A percentile compares a stretch with the other conserved stretches of the same genome.
Evolutionary conservation across 2,113 vertebrate species (phyloP).

Genomic region (Notothenia coriiceps): DNA sequence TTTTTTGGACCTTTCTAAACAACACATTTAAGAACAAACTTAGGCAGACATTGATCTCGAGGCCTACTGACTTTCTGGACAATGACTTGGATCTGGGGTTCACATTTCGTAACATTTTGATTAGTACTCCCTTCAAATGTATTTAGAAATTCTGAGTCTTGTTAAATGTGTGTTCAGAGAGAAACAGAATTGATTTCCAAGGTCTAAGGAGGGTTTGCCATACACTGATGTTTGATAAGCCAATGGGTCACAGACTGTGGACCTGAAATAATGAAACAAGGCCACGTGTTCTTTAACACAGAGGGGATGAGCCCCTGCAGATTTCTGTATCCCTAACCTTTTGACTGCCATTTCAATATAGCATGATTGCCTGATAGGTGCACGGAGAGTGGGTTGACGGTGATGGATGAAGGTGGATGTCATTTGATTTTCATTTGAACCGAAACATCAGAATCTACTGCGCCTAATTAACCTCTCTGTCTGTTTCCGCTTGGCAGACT

Average conservation of each 20-base stretch:
- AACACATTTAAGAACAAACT: no score
- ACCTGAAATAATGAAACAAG: slow-evolving; percentile 32
- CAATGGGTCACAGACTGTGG: slow-evolving; percentile 20
- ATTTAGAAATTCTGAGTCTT: neutral
- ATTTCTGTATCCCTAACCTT: slow-evolving; percentile 67
- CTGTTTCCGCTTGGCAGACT: slow-evolving; percentile 61
- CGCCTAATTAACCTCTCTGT: slow-evolving; percentile 80
- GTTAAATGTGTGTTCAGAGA: neutral
- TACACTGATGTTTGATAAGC: neutral
- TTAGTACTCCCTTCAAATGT: neutral
- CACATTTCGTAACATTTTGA: neutral
- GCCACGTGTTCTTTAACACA: slow-evolving; percentile 41
- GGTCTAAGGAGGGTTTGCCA: neutral
- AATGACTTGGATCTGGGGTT: neutral
- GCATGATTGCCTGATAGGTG: slow-evolving; percentile 52
- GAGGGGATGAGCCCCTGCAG: slow-evolving; percentile 40
- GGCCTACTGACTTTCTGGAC: neutral
- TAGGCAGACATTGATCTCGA: neutral
- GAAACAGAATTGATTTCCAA: neutral
- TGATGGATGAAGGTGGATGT: slow-evolving; percentile 79
- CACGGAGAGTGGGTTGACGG: slow-evolving; percentile 40
- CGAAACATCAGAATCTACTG: slow-evolving; percentile 76
- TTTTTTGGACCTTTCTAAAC: no score
- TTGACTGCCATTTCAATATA: slow-evolving; percentile 62
- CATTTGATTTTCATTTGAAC: slow-evolving; percentile 79